Evolutionary conservation across 2,888 invertebrate genomes (phyloP).

Genomic region (Catocala sponsa): DNA sequence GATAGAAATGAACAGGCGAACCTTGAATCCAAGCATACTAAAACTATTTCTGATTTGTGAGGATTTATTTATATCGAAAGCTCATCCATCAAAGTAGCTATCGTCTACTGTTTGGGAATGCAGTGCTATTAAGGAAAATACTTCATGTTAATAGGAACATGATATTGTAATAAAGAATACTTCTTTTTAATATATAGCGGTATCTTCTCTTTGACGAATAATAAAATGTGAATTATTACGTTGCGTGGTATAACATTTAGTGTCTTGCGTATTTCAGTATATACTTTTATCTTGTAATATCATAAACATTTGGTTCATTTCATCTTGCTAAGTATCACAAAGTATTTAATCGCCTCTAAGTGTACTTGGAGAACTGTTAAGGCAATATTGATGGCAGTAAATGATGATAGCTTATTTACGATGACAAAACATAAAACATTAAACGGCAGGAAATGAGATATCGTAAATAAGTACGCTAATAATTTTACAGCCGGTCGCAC

Average conservation of each 20-base stretch:
- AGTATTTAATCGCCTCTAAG: constrained; percentile 10
- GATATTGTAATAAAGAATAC: constrained; percentile 13
- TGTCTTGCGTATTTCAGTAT: background rate
- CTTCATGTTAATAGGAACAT: constrained; percentile 21
- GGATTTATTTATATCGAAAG: constrained; percentile 38
- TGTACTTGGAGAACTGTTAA: constrained; percentile 13
- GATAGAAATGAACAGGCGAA: constrained; percentile 17
- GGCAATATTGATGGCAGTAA: constrained; percentile 23
- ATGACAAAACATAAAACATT: constrained; percentile 21
- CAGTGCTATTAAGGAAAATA: constrained; percentile 19
- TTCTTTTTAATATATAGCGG: background rate
- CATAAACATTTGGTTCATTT: background rate
- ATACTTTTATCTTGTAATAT: constrained; percentile 3
- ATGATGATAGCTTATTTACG: constrained; percentile 20
- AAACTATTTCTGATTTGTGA: constrained; percentile 36
- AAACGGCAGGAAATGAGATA: constrained; percentile 39
- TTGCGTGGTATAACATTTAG: background rate
- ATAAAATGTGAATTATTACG: constrained; percentile 6
- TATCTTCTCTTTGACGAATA: background rate
- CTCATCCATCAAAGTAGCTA: constrained; percentile 29
- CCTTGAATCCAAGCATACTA: constrained; percentile 32
- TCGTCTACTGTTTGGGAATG: constrained; percentile 13
- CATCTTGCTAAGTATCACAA: background rate
- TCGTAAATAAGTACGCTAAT: constrained; percentile 43
- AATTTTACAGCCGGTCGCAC: constrained; percentile 36